phyloP scores from a whole-genome alignment of 2,888 invertebrate genomes.

The Drosophila rellima region DNA sequence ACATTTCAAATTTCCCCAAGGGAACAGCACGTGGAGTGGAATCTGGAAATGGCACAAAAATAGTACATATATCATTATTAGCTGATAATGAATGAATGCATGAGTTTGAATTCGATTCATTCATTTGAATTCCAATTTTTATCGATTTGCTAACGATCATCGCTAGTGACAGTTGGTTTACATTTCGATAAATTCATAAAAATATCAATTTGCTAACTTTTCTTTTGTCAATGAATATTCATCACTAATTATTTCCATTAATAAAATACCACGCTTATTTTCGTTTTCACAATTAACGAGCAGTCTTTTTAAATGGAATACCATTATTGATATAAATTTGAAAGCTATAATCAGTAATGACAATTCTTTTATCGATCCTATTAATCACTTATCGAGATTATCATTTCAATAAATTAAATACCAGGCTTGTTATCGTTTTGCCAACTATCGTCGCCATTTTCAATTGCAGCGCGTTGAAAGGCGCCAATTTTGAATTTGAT shows the following conservation, averaged over 20 bases:
- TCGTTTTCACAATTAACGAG: too few relatives aligned
- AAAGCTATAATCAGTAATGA: too few relatives aligned
- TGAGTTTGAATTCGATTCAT: background rate
- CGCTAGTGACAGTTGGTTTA: background rate
- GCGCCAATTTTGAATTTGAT: background rate
- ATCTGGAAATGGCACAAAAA: background rate
- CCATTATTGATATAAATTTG: too few relatives aligned
- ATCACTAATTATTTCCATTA: too few relatives aligned
- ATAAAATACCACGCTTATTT: too few relatives aligned
- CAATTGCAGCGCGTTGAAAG: background rate
- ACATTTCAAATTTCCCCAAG: too few relatives aligned
- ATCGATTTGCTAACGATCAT: background rate
- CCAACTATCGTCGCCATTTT: background rate
- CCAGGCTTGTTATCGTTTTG: background rate
- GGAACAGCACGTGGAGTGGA: background rate
- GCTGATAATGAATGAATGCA: background rate
- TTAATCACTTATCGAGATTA: too few relatives aligned
- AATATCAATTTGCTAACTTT: too few relatives aligned
- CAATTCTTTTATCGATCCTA: too few relatives aligned
- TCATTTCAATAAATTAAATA: background rate
- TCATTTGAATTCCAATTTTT: background rate
- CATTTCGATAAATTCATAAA: background rate
- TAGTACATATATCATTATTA: accelerated
- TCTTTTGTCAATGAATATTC: too few relatives aligned
- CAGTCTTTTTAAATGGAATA: too few relatives aligned